These are phyloP conservation scores for Geococcyx californianus DNA, from an alignment of 2,113 vertebrate genomes.

Conservation along the genomic window DNA sequence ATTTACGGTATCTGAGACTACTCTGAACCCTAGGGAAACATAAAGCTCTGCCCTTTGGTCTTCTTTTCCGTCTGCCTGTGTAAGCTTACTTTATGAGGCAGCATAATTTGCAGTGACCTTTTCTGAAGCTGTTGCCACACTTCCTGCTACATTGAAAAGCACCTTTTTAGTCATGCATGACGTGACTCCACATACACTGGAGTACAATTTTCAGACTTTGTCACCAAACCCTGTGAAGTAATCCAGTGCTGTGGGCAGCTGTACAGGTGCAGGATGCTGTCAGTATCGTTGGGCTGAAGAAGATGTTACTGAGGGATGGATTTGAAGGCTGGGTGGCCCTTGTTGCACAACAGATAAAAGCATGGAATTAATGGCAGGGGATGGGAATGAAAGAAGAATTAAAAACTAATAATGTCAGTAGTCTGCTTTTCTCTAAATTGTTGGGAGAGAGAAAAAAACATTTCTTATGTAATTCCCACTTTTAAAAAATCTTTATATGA, in stretches of 20 bases:
- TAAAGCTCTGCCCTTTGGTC: not conserved
- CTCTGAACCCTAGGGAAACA: not conserved
- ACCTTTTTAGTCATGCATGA: not conserved
- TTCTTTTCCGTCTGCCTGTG: not conserved
- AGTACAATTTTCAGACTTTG: not conserved
- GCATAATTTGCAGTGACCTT: conserved; percentile 45
- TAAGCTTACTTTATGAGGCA: conserved; percentile 26
- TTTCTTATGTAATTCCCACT: not conserved
- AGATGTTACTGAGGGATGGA: not conserved
- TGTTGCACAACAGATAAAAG: not conserved
- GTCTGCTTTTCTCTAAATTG: not conserved
- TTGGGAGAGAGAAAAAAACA: not conserved
- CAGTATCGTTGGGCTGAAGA: not conserved
- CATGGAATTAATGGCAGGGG: not conserved
- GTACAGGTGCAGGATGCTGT: not conserved
- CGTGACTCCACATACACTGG: not conserved
- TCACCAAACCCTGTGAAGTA: not conserved
- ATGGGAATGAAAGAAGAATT: not conserved
- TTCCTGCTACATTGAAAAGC: conserved; percentile 39
- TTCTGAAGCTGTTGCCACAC: conserved; percentile 2
- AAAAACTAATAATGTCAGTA: not conserved
- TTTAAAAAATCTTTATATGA: not conserved
- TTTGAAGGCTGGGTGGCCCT: not conserved
- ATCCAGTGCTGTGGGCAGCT: rapidly evolving
- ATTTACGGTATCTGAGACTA: not conserved